Percentiles rank a stretch among this genome's conserved stretches.
phyloP scores from a whole-genome alignment of 2,797 vertebrate species.

The Aldrovandia affinis region DNA sequence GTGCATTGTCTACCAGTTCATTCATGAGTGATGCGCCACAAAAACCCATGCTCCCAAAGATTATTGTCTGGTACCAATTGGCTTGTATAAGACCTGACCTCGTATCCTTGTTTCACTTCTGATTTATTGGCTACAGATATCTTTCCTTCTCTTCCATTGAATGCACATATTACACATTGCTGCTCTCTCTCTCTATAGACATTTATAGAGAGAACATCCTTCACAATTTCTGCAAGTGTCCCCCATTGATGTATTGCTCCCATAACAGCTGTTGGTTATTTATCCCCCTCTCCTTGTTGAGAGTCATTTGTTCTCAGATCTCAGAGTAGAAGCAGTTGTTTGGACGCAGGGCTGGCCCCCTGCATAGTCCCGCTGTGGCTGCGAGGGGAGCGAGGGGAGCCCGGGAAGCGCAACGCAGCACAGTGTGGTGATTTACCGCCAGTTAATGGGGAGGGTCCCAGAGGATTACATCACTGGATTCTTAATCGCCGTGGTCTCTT shows the following conservation, averaged over 20 bases:
- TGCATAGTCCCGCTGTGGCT: slow-evolving; percentile 7
- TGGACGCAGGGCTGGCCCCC: slow-evolving; percentile 27
- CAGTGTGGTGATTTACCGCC: slow-evolving; percentile 76
- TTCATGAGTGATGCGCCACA: slow-evolving; percentile 12
- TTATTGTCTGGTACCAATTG: slow-evolving; percentile 19
- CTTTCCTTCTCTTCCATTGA: neutral
- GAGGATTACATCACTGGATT: slow-evolving; percentile 78
- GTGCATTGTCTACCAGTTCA: neutral
- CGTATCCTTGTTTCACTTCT: slow-evolving; percentile 11
- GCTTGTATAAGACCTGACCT: neutral
- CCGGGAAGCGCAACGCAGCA: slow-evolving; percentile 46
- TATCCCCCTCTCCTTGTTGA: slow-evolving; percentile 41
- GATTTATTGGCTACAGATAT: neutral
- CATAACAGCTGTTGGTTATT: slow-evolving; percentile 48
- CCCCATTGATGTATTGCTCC: slow-evolving; percentile 34
- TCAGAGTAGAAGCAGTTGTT: slow-evolving; percentile 24
- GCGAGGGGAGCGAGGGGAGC: slow-evolving; percentile 29
- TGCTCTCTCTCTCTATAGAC: neutral
- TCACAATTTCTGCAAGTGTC: slow-evolving; percentile 17
- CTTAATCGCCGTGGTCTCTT: slow-evolving; percentile 45
- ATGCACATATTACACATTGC: neutral
- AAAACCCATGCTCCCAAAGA: neutral
- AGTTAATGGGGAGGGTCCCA: slow-evolving; percentile 75
- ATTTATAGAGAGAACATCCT: slow-evolving; percentile 11
- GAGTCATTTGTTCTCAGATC: slow-evolving; percentile 30